Percentiles rank a stretch among this genome's conserved stretches.
Evolutionary conservation across 2,113 vertebrate species (phyloP).

Genomic region (Caretta caretta): DNA sequence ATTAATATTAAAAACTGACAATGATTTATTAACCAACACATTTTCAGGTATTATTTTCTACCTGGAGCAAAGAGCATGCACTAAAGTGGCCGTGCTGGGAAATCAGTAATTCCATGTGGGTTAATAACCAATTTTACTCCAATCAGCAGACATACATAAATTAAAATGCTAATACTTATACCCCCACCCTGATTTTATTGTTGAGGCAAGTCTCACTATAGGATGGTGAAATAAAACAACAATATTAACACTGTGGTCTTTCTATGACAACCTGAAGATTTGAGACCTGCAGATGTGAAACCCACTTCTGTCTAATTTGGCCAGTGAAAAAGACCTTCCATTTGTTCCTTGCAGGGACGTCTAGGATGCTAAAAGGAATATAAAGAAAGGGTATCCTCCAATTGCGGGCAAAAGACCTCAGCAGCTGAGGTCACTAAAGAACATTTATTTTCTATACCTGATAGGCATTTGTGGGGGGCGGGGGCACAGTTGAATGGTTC

Average conservation of each 20-base stretch:
- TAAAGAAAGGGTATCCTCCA: background rate
- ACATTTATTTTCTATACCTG: background rate
- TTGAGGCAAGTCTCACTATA: conserved; percentile 22
- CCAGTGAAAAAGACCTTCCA: background rate
- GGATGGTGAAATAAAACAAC: background rate
- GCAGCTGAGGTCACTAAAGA: background rate
- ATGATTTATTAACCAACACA: conserved; percentile 60
- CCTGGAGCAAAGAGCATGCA: background rate
- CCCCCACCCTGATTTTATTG: background rate
- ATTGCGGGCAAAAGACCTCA: background rate
- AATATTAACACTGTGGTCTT: conserved; percentile 2
- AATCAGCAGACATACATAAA: background rate
- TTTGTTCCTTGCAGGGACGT: background rate
- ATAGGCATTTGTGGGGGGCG: fast-evolving
- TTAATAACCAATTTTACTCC: conserved; percentile 49
- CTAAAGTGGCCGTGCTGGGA: background rate
- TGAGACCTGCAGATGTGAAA: conserved; percentile 2
- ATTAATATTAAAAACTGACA: conserved; percentile 67
- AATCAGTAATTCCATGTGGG: conserved; percentile 33
- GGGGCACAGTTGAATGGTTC: background rate
- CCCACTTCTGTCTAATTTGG: background rate
- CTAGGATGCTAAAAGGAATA: background rate
- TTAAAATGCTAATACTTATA: background rate
- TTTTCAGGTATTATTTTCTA: conserved; percentile 43
- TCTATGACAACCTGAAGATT: background rate